These are phyloP conservation scores for Brachynemurus nebulosus DNA, from an alignment of 2,888 invertebrate species.

Conservation along the genomic window DNA sequence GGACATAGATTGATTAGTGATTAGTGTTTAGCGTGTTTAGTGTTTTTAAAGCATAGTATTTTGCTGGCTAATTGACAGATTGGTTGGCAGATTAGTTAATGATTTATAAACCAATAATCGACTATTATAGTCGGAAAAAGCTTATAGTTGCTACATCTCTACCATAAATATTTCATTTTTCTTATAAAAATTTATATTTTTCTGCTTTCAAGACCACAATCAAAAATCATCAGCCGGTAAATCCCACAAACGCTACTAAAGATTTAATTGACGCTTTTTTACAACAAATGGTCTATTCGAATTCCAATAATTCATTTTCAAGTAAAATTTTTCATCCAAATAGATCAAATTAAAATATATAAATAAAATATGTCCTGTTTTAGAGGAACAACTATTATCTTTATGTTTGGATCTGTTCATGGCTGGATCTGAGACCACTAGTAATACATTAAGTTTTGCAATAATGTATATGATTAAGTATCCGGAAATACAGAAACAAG, in stretches of 20 bases:
- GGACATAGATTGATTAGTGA: no score
- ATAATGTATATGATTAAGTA: slow-evolving; percentile 43
- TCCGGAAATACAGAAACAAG: slow-evolving; percentile 38
- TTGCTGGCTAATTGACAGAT: no score
- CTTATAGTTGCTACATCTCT: no score
- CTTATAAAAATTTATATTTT: slow-evolving; percentile 7
- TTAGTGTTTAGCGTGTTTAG: no score
- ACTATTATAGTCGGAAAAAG: no score
- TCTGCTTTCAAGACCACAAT: slow-evolving; percentile 36
- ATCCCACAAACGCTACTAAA: slow-evolving; percentile 33
- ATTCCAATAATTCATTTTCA: slow-evolving; percentile 33
- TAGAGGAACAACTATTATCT: slow-evolving; percentile 27
- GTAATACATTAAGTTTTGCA: slow-evolving; percentile 45
- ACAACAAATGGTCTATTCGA: slow-evolving; percentile 37
- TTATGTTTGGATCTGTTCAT: slow-evolving; percentile 52
- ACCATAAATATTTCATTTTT: no score
- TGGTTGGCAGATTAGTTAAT: no score
- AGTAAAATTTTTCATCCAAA: no score
- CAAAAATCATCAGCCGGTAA: slow-evolving; percentile 34
- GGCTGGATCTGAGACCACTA: slow-evolving; percentile 57
- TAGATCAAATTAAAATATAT: slow-evolving; percentile 32
- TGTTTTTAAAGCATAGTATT: no score
- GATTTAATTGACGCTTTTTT: slow-evolving; percentile 55
- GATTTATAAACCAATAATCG: no score
- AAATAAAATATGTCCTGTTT: slow-evolving; percentile 21